These are phyloP conservation scores for Ctena decussata DNA, from an alignment of 2,888 invertebrate genomes.

Conservation along the genomic window DNA sequence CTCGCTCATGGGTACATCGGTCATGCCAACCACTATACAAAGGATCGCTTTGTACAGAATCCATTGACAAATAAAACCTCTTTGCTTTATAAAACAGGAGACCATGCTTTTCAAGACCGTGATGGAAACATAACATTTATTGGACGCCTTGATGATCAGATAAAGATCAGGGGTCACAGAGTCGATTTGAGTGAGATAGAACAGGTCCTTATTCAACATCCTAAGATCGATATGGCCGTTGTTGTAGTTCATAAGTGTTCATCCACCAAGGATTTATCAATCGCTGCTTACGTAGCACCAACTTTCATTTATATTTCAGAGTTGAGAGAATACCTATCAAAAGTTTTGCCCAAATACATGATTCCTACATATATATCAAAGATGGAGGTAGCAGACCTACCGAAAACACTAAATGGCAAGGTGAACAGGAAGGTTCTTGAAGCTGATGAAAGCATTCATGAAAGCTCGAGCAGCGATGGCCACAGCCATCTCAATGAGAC, in stretches of 20 bases:
- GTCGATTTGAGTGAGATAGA: conserved; percentile 95
- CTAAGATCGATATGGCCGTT: conserved; percentile 72
- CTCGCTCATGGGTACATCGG: conserved; percentile 93
- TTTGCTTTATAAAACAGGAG: conserved; percentile 93
- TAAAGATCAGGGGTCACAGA: conserved; percentile 90
- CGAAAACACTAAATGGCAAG: conserved; percentile 73
- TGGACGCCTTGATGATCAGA: conserved; percentile 93
- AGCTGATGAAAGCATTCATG: conserved; percentile 68
- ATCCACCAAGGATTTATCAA: conserved; percentile 50
- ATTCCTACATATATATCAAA: conserved; percentile 73
- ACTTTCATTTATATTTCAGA: conserved; percentile 70
- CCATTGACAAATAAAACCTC: conserved; percentile 50
- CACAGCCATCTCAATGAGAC: conserved; percentile 70
- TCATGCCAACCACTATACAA: conserved; percentile 89
- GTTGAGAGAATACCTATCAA: conserved; percentile 70
- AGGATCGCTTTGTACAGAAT: conserved; percentile 79
- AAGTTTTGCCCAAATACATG: conserved; percentile 75
- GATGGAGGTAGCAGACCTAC: conserved; percentile 66
- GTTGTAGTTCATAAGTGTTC: conserved; percentile 71
- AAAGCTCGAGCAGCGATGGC: conserved; percentile 37
- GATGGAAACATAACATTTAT: conserved; percentile 91
- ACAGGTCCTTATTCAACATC: conserved; percentile 73
- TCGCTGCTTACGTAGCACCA: conserved; percentile 75
- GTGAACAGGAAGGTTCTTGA: conserved; percentile 70
- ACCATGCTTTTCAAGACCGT: conserved; percentile 91